Evolutionary conservation across 1,140 invertebrate species (phyloP).

Genomic region (Colletes latitarsis): DNA sequence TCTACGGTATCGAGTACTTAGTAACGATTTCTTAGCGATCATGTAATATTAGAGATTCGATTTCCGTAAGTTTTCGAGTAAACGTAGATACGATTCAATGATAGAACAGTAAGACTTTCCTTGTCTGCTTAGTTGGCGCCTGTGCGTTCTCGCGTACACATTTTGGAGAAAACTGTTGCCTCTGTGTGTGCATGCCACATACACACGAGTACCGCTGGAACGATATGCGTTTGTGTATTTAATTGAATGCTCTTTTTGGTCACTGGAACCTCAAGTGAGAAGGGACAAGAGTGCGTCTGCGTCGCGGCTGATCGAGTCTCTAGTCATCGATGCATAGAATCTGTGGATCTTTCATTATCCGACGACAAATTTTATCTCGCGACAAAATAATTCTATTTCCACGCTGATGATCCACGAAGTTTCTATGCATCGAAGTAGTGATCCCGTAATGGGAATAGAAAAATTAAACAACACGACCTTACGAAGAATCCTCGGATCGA

Average conservation of each 20-base stretch:
- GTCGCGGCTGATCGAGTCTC: slow-evolving; percentile 56
- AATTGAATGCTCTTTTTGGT: too few species aligned
- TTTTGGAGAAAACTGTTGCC: slow-evolving; percentile 3
- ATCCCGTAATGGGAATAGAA: background rate
- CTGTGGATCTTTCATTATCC: background rate
- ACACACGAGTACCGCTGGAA: slow-evolving; percentile 13
- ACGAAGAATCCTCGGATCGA: background rate
- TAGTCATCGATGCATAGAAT: slow-evolving; percentile 57
- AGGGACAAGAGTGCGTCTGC: slow-evolving; percentile 63
- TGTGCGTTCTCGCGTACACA: slow-evolving; percentile 16
- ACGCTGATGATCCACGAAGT: background rate
- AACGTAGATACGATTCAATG: background rate
- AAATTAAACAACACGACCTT: background rate
- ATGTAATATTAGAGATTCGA: background rate
- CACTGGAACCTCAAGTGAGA: background rate
- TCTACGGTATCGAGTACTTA: too few species aligned
- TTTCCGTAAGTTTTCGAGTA: background rate
- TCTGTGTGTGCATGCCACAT: slow-evolving; percentile 40
- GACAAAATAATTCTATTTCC: background rate
- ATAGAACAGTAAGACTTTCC: background rate
- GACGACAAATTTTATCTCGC: background rate
- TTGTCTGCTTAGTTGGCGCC: slow-evolving; percentile 23
- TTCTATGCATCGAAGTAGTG: slow-evolving; percentile 42
- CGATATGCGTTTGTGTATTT: background rate
- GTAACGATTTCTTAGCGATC: background rate